Evolutionary conservation across 2,888 invertebrate genomes (phyloP).

Genomic region (Timema cristinae): DNA sequence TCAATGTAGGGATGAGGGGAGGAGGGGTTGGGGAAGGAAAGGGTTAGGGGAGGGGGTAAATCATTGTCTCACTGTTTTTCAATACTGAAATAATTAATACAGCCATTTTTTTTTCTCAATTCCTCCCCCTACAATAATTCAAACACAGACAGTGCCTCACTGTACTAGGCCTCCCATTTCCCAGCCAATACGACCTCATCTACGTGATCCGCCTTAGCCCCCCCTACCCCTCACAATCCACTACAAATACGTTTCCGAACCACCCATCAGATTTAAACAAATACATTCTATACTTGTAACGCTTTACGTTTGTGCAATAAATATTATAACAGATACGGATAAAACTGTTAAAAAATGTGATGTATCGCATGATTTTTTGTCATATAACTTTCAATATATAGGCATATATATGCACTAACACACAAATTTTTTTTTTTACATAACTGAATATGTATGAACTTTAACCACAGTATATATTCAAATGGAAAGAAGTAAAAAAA

Average conservation of each 20-base stretch:
- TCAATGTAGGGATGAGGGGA: background rate
- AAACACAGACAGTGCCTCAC: conserved; percentile 12
- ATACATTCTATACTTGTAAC: conserved; percentile 26
- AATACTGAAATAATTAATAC: conserved; percentile 24
- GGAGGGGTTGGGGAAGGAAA: background rate
- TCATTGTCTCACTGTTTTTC: conserved; percentile 21
- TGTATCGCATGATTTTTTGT: no score
- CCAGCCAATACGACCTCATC: no score
- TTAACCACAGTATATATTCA: background rate
- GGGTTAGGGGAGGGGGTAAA: background rate
- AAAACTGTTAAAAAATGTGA: no score
- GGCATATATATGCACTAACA: no score
- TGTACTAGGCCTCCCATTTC: no score
- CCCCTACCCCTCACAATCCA: conserved; percentile 2
- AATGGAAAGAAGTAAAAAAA: conserved; percentile 1
- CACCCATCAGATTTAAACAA: no score
- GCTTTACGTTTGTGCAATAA: conserved; percentile 26
- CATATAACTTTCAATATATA: no score
- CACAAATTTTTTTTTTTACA: background rate
- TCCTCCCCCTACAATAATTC: conserved; percentile 30
- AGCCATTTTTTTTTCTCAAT: conserved; percentile 26
- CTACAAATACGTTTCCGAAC: background rate
- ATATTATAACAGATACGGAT: conserved; percentile 4
- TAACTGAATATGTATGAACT: conserved; percentile 12
- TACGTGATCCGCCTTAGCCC: conserved; percentile 1